Base-by-base conservation (phyloP, 2,113 vertebrate genomes). In the Ciconia maguari region DNA sequence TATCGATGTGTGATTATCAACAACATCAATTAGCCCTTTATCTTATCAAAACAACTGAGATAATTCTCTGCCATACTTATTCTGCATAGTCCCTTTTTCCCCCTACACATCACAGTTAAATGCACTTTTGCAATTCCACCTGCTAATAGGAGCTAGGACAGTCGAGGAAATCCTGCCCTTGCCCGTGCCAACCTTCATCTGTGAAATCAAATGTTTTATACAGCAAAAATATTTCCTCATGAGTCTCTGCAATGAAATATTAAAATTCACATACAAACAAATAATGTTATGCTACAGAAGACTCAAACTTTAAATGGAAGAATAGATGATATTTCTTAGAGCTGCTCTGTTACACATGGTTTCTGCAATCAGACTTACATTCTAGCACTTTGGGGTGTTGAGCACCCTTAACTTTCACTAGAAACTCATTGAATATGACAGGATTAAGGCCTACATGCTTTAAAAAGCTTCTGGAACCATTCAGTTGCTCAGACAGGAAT, bases 401-500 rank as follows among this genome's bases (percentile, higher is more conserved):
- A 55, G 7, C 54, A 65, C 22, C 54, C 70, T 92, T 86, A 85
- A 74, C 51, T 75, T 90, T 83, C 66, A 54, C 55, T 86, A 70
- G 79, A 72, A 91, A 78, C 13, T 77, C 3, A 5, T 13, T 78
- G 29, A 78, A 34, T 93, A 34, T 60, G 26, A 48, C 51, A 49
- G 72, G 72, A 83, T 90, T 89, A 94, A 66, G 29, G 71, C 42
- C 72, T 81, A 70, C 88, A 89, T 66, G 55, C 46, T 93, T 88
- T 68, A 41, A 60, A 96, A 95, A 90, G 34, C 60, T 96, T 20
- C 83, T 94, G 71, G 55, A 87, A 77, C 61, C 29, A 95, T 96
- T 93, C 74, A 93, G 57, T 78, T 95, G 82, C 52, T 94, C 51
- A 91, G 75, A 90, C 85, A 78, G 92, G 62, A 88, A 96, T 93